Evolutionary conservation across 2,888 invertebrate genomes (phyloP).

Genomic region (Leuctra nigra): DNA sequence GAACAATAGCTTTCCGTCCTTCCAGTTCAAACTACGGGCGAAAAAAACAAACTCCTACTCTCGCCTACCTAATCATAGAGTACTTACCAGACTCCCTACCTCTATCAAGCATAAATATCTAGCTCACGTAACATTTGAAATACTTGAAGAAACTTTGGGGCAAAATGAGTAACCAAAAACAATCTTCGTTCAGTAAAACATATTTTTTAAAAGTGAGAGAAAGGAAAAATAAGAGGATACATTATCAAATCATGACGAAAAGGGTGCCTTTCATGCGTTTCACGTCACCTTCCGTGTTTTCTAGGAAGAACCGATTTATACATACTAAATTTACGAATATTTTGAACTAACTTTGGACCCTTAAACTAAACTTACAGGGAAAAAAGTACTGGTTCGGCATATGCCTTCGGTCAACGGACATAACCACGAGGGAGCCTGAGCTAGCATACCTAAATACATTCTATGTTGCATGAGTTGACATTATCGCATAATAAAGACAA

Average conservation of each 20-base stretch:
- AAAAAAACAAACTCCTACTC: background rate
- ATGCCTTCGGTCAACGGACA: slow-evolving; percentile 1
- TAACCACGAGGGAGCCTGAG: background rate
- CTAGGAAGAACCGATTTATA: slow-evolving; percentile 1
- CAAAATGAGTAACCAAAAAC: background rate
- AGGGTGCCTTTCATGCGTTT: background rate
- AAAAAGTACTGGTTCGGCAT: slow-evolving; percentile 1
- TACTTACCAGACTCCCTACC: background rate
- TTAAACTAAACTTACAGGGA: background rate
- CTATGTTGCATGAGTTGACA: slow-evolving; percentile 13
- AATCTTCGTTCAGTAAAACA: background rate
- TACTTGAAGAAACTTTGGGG: too few relatives aligned
- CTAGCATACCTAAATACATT: slow-evolving; percentile 9
- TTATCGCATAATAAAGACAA: slow-evolving; percentile 16
- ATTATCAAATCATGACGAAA: background rate
- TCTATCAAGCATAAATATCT: background rate
- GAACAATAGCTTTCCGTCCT: background rate
- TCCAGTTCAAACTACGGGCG: background rate
- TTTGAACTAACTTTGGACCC: background rate
- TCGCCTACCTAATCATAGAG: background rate
- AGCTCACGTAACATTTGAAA: background rate
- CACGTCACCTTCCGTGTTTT: background rate
- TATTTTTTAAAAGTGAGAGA: background rate
- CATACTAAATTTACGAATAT: slow-evolving; percentile 4
- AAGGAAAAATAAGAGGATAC: background rate